A percentile compares a stretch with the other conserved stretches of the same genome.
phyloP scores from a whole-genome alignment of 2,888 invertebrate species.

The Hypomecis atomaria region DNA sequence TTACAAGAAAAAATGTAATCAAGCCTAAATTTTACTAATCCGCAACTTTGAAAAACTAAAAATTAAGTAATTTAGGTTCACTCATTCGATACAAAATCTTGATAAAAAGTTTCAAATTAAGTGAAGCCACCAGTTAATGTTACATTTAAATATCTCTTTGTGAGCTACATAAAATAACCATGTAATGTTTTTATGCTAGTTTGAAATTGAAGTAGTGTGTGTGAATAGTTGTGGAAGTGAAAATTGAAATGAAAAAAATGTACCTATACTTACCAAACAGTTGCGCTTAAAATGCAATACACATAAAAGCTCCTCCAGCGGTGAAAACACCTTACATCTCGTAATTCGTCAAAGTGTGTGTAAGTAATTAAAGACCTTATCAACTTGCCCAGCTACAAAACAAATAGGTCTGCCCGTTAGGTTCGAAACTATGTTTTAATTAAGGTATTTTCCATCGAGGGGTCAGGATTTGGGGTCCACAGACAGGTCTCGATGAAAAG shows the following conservation, averaged over 20 bases:
- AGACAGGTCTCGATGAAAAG: conserved; percentile 69
- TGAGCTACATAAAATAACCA: too few relatives aligned
- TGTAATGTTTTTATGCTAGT: too few relatives aligned
- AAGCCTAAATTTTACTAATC: neutral
- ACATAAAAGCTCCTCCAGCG: too few relatives aligned
- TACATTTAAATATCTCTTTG: too few relatives aligned
- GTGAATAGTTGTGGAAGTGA: too few relatives aligned
- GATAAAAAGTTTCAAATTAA: neutral
- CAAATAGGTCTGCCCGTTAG: conserved; percentile 52
- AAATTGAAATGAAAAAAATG: too few relatives aligned
- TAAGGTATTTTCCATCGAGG: conserved; percentile 62
- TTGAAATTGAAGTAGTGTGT: too few relatives aligned
- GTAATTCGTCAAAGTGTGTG: neutral
- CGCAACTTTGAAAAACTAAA: neutral
- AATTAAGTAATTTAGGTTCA: neutral
- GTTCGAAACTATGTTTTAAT: conserved; percentile 70
- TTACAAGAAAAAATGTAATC: neutral
- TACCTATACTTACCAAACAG: too few relatives aligned
- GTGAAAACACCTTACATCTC: too few relatives aligned
- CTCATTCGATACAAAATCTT: neutral
- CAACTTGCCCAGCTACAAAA: conserved; percentile 39
- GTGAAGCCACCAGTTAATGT: neutral
- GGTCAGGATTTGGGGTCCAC: conserved; percentile 33
- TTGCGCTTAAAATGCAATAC: too few relatives aligned
- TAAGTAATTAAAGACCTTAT: conserved; percentile 54